Evolutionary conservation across 1,140 invertebrate species (phyloP).

Genomic region (Ooceraea biroi): DNA sequence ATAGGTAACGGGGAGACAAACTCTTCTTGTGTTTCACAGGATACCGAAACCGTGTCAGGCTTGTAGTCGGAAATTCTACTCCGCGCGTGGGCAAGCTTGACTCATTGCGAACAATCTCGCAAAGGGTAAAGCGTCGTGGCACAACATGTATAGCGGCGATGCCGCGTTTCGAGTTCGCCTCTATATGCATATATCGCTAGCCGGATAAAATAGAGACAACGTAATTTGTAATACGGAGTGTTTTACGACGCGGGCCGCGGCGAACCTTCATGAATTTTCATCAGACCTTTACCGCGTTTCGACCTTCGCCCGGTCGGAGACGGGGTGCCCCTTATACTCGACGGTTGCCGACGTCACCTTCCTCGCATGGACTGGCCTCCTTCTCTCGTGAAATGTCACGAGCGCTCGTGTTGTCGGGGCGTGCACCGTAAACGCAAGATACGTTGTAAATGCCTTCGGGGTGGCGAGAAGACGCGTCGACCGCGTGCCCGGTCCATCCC

Average conservation of each 20-base stretch:
- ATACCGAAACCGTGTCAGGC: not conserved
- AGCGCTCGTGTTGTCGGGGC: not conserved
- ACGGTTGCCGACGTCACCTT: not conserved
- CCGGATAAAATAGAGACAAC: conserved; percentile 33
- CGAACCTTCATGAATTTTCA: conserved; percentile 53
- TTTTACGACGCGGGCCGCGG: conserved; percentile 18
- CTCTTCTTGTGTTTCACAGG: not conserved
- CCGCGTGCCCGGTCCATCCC: conserved; percentile 23
- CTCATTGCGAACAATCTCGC: conserved; percentile 14
- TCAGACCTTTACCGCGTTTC: conserved; percentile 40
- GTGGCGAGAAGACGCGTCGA: not conserved
- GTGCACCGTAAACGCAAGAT: conserved; percentile 25
- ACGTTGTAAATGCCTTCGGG: conserved; percentile 15
- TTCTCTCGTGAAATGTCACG: conserved; percentile 2
- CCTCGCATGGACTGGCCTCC: not conserved
- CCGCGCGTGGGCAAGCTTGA: not conserved
- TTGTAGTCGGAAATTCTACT: not conserved
- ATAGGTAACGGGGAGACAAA: not conserved
- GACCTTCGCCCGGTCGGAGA: conserved; percentile 23
- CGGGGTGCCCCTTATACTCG: not conserved
- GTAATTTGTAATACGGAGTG: conserved; percentile 59
- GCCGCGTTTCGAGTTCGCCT: conserved; percentile 22
- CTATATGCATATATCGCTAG: not conserved
- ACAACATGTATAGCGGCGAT: not conserved
- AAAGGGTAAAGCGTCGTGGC: conserved; percentile 23